These are phyloP conservation scores for Pimpla rufipes DNA, from an alignment of 2,888 invertebrate genomes.

Conservation along the genomic window DNA sequence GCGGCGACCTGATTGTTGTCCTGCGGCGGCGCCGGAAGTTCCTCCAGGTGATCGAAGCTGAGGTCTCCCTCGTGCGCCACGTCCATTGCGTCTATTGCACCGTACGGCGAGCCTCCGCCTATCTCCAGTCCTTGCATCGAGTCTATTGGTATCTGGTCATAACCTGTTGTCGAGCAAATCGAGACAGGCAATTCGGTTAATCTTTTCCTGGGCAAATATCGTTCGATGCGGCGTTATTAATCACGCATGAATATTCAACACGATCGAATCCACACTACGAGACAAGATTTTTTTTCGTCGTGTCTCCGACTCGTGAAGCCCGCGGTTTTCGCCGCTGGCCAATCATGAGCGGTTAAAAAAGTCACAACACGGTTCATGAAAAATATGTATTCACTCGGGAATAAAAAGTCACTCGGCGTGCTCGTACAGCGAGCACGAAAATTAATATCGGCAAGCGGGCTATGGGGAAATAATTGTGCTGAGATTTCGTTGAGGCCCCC, in stretches of 20 bases:
- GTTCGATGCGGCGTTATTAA: not conserved
- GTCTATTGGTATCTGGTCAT: constrained; percentile 99
- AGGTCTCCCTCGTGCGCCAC: constrained; percentile 91
- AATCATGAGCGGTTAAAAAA: not conserved
- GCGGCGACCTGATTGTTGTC: constrained; percentile 97
- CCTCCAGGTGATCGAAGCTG: constrained; percentile 92
- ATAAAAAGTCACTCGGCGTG: not conserved
- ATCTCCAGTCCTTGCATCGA: constrained; percentile 98
- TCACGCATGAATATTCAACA: constrained; percentile 11
- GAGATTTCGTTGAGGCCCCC: not conserved
- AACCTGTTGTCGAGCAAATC: constrained; percentile 88
- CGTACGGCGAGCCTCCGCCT: constrained; percentile 92
- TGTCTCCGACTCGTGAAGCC: not conserved
- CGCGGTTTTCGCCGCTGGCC: not conserved
- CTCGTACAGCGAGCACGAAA: constrained; percentile 6
- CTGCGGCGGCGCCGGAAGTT: constrained; percentile 93
- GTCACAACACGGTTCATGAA: not conserved
- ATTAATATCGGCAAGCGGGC: constrained; percentile 6
- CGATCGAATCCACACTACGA: constrained; percentile 16
- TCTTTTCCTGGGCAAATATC: too few relatives aligned
- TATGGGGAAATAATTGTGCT: not conserved
- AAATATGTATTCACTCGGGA: constrained; percentile 5
- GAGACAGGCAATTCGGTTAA: not conserved
- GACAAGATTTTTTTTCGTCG: constrained; percentile 12
- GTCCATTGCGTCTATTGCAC: constrained; percentile 94